phyloP scores from a whole-genome alignment of 2,797 vertebrate genomes.

The Zalophus californianus region DNA sequence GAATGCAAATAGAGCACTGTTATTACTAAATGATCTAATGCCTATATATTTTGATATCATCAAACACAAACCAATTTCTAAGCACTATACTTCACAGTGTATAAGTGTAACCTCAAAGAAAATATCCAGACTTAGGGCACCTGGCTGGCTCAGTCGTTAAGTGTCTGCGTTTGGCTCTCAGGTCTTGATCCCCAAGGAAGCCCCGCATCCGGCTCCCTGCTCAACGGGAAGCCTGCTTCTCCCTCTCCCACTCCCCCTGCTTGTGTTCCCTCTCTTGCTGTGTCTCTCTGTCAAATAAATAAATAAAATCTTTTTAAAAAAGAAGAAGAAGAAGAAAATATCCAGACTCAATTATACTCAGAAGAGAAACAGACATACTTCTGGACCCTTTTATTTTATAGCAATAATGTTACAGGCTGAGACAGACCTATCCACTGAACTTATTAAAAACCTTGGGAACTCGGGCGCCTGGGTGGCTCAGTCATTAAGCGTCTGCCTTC shows the following conservation, averaged over 20 bases:
- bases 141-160: too few relatives aligned
- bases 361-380: constrained; percentile 19
- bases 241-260: too few relatives aligned
- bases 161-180: too few relatives aligned
- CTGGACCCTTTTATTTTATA: neutral
- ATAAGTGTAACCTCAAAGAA: neutral
- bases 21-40: neutral
- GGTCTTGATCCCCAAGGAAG: too few relatives aligned
- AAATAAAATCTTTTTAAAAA: too few relatives aligned
- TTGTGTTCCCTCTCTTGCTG: too few relatives aligned
- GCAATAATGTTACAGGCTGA: neutral
- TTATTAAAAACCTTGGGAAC: neutral
- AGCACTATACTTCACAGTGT: neutral
- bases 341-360: neutral
- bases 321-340: neutral
- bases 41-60: neutral
- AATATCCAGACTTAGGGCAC: too few relatives aligned
- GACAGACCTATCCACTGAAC: neutral
- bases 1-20: neutral
- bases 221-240: too few relatives aligned
- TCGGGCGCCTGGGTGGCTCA: too few relatives aligned
- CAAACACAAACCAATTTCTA: constrained; percentile 10
- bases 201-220: too few relatives aligned
- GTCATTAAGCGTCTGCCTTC: too few relatives aligned
- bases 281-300: too few relatives aligned